Conservation (phyloP, 2,888 invertebrate species). For the Eurois occulta region DNA sequence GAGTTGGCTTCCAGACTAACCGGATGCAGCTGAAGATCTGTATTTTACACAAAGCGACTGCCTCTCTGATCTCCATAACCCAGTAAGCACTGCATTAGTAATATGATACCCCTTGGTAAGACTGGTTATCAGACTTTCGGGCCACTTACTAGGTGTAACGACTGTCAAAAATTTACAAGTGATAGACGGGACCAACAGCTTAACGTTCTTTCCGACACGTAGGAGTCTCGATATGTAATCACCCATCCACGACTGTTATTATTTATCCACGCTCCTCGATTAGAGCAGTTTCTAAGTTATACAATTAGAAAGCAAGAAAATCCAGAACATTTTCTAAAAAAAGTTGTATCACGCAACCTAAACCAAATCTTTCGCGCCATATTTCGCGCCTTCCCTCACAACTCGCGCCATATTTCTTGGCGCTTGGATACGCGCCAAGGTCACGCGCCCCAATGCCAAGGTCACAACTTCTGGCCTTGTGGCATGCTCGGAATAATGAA, state of each 20-base stretch:
- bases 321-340: neutral
- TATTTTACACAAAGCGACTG: neutral
- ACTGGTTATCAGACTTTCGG: neutral
- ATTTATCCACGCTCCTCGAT: neutral
- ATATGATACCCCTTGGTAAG: neutral
- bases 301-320: neutral
- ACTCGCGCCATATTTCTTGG: constrained; percentile 35
- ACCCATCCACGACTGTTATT: neutral
- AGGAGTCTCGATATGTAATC: neutral
- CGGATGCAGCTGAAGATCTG: neutral
- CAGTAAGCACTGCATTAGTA: neutral
- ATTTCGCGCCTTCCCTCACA: constrained; percentile 33
- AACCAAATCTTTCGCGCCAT: neutral
- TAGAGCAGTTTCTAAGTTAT: neutral
- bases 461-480: constrained; percentile 65
- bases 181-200: neutral
- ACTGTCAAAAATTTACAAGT: neutral
- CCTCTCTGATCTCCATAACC: no score
- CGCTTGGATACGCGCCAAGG: constrained; percentile 57
- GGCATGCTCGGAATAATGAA: constrained; percentile 66
- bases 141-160: neutral
- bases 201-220: neutral
- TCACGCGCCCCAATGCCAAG: constrained; percentile 66
- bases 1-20: neutral
- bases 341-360: neutral